Evolutionary conservation across 2,797 vertebrate genomes (phyloP), one percentile per base, ranked within the genome.

Genomic region (Halcyon leucocephala): DNA sequence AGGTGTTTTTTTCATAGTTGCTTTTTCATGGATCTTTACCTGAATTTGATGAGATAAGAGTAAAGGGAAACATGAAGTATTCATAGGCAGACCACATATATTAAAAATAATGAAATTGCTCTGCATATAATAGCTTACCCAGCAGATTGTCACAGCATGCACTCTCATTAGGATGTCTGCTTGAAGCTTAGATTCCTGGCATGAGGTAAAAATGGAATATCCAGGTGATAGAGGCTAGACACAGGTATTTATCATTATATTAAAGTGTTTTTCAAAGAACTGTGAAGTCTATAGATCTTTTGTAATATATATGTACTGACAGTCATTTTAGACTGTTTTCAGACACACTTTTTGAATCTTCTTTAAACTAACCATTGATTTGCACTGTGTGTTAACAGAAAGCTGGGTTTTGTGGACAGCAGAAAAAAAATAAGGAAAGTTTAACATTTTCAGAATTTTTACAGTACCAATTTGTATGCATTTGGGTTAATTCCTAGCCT

Each of bases 91-190:
- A 73, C 26, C 66, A 95, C 90, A 95, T 95, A 96, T 61, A 96
- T 97, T 97, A 97, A 97, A 98, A 97, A 98, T 97, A 98, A 98
- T 97, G 96, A 98, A 98, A 97, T 89, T 95, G 79, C 95, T 96
- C 89, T 97, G 79, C 92, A 84, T 95, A 95, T 65, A 97, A 94
- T 89, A 97, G 96, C 97, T 98, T 97, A 98, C 85, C 89, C 86
- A 97, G 97, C 97, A 98, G 97, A 98, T 98, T 98, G 97, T 96
- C 98, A 95, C 98, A 98, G 98, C 96, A 84, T 97, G 98, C 11
- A 79, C 73, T 70, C 97, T 98, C 97, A 97, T 98, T 98, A 98
- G 94, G 92, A 92, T 95, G 86, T 93, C 96, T 97, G 90, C 94
- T 97, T 96, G 96, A 98, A 98, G 88, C 84, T 96, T 95, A 92